These are phyloP conservation scores for Macrobrachium rosenbergii DNA, from an alignment of 1,140 invertebrate genomes.

Conservation along the genomic window DNA sequence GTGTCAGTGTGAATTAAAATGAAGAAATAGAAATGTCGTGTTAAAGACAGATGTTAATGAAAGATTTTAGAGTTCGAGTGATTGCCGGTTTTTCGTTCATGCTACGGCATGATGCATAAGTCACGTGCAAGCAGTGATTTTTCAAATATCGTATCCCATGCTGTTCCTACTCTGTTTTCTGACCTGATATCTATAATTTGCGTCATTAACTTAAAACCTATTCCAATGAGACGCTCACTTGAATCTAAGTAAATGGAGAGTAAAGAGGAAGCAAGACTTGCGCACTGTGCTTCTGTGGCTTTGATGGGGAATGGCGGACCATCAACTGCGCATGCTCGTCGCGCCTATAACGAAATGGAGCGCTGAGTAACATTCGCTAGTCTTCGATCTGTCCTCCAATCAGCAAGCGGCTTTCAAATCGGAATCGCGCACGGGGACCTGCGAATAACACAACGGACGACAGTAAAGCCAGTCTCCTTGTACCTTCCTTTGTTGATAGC, in stretches of 20 bases:
- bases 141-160: background rate
- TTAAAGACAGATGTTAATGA: too few relatives aligned
- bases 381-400: constrained; percentile 60
- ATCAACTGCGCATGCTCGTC: constrained; percentile 59
- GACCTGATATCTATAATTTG: background rate
- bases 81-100: background rate
- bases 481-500: constrained; percentile 35
- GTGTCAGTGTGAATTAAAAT: too few relatives aligned
- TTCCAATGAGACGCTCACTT: too few relatives aligned
- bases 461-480: constrained; percentile 47
- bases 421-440: constrained; percentile 56
- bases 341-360: constrained; percentile 65
- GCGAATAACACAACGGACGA: constrained; percentile 51
- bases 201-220: too few relatives aligned
- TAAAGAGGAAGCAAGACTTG: background rate
- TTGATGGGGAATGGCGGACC: constrained; percentile 49
- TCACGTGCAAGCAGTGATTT: constrained; percentile 34
- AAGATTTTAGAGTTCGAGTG: too few relatives aligned
- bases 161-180: background rate
- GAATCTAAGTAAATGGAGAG: too few relatives aligned
- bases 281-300: constrained; percentile 6
- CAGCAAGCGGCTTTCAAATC: constrained; percentile 60
- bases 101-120: constrained; percentile 30
- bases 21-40: too few relatives aligned
- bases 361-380: constrained; percentile 63